Conservation (phyloP, 2,888 invertebrate species). For the Macrophya annulata region DNA sequence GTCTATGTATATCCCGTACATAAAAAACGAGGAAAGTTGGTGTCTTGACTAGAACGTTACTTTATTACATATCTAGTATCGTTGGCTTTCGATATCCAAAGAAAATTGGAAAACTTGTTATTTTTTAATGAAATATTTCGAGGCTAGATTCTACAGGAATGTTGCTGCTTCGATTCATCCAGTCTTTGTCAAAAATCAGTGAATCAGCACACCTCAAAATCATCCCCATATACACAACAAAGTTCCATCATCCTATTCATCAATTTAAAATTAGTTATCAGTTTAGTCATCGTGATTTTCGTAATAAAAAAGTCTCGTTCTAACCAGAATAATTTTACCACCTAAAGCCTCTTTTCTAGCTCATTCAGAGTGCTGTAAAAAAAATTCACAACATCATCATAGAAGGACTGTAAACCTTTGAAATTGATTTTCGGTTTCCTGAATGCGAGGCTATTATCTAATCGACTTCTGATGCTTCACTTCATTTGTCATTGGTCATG, state of each 20-base stretch:
- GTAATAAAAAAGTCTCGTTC: neutral
- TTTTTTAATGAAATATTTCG: neutral
- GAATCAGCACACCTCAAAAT: neutral
- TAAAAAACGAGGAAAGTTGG: conserved; percentile 26
- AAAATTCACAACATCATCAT: neutral
- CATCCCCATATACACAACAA: neutral
- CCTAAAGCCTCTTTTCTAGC: neutral
- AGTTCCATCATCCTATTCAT: too few relatives aligned
- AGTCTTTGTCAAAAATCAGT: neutral
- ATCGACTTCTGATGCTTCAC: neutral
- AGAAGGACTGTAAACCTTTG: neutral
- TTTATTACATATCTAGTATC: conserved; percentile 17
- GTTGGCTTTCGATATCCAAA: conserved; percentile 13
- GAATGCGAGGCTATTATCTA: conserved; percentile 12
- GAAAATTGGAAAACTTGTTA: neutral
- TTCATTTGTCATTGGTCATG: neutral
- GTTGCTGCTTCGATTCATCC: neutral
- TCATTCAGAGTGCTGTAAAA: neutral
- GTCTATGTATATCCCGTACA: neutral
- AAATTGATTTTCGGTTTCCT: neutral
- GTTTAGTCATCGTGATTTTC: neutral
- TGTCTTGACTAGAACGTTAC: conserved; percentile 17
- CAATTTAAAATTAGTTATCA: neutral
- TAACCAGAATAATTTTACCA: neutral
- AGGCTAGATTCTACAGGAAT: neutral